Percentiles rank a stretch among this genome's conserved stretches.
phyloP scores from a whole-genome alignment of 2,888 invertebrate species.

The Tribolium freemani region DNA sequence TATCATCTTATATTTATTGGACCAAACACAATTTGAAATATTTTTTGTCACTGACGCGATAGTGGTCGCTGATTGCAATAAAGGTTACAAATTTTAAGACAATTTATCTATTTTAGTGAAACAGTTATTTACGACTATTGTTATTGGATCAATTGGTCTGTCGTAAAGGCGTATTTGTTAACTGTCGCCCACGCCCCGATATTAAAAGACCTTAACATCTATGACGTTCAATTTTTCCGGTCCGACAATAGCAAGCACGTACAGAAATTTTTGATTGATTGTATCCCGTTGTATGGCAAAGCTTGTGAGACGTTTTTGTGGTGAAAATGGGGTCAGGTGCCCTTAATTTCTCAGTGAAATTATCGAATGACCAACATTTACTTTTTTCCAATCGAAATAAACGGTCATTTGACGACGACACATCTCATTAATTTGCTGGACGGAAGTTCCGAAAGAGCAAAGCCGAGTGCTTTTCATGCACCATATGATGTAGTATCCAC shows the following conservation, averaged over 20 bases:
- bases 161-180: neutral
- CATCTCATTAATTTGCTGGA: constrained; percentile 38
- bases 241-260: constrained; percentile 1
- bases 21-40: no score
- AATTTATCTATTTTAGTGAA: neutral
- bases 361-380: constrained; percentile 12
- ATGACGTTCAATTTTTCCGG: constrained; percentile 19
- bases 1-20: no score
- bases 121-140: neutral
- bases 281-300: neutral
- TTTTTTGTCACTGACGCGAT: no score
- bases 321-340: neutral
- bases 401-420: constrained; percentile 32
- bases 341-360: constrained; percentile 23
- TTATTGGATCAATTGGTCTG: neutral
- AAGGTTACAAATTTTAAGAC: no score
- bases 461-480: constrained; percentile 54
- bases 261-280: constrained; percentile 18
- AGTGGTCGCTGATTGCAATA: no score
- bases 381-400: constrained; percentile 19
- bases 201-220: constrained; percentile 8
- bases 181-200: constrained; percentile 7
- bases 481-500: constrained; percentile 49
- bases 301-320: no score
- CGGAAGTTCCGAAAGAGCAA: constrained; percentile 51